Percentiles rank a stretch among this genome's conserved stretches.
Evolutionary conservation across 2,113 vertebrate genomes (phyloP).

Genomic region (Siniperca chuatsi): DNA sequence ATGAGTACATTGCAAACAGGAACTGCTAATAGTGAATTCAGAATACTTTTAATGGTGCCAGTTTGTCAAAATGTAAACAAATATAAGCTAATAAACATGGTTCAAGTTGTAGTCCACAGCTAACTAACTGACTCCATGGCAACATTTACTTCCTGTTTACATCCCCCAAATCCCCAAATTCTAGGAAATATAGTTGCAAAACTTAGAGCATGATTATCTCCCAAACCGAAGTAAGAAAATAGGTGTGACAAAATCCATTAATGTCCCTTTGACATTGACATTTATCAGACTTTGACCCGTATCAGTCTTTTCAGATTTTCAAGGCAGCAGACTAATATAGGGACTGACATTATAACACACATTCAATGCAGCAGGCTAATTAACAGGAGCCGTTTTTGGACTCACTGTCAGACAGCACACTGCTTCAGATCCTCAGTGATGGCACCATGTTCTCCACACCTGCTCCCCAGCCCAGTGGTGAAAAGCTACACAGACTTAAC

Average conservation of each 20-base stretch:
- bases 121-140: no score
- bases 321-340: neutral
- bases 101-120: no score
- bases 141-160: neutral
- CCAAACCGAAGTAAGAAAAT: no score
- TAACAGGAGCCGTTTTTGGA: neutral
- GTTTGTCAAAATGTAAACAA: no score
- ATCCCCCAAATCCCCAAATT: neutral
- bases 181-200: no score
- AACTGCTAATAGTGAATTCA: no score
- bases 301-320: neutral
- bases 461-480: neutral
- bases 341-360: neutral
- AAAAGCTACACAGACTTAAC: neutral
- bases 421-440: neutral
- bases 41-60: no score
- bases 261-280: no score
- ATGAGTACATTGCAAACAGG: no score
- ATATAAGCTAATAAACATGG: no score
- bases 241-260: no score
- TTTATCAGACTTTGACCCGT: no score
- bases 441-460: neutral
- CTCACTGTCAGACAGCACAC: neutral
- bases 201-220: neutral
- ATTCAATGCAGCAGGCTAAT: conserved; percentile 1